Base-by-base conservation (phyloP, 1,140 invertebrate genomes). In the Drosophila rhopaloa region DNA sequence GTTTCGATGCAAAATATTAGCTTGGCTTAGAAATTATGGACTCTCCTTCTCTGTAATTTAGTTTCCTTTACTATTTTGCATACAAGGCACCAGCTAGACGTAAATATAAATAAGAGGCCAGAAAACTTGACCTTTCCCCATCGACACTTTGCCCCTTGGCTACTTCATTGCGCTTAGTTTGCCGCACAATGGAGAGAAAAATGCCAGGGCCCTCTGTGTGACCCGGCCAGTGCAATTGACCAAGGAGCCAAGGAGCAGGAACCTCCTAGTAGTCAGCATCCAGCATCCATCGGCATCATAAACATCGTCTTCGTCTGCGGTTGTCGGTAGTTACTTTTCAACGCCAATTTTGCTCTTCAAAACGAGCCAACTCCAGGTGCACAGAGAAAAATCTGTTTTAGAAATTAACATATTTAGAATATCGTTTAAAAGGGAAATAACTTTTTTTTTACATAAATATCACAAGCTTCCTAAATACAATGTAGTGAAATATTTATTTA, bases 301-400 rank as follows among this genome's bases (percentile, higher is more conserved):
- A 47, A 44, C 32, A 40, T 58, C 48, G 56, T 58, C 53, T 51
- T 54, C 58, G 27, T 68, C 74, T 43, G 70, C 65, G 74, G 56
- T 61, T 77, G 29, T 63, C 78, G 82, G 85, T 83, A 86, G 82
- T 83, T 86, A 86, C 84, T 88, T 86, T 86, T 86, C 79, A 88
- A 88, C 83, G 83, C 83, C 83, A 86, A 86, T 88, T 86, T 86
- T 65, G 63, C 72, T 76, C 84, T 88, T 86, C 83, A 86, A 89
- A 72, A 68, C 63, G 53, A 54, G 65, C 53, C 74, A 56, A 35
- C 61, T 76, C 60, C 56, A 40, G 32, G 13, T 56, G 10, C 68
- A 74, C 37, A 32, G 47, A 14, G 40, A 51, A 14, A 60, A 66
- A 67, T 7, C 6, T 13, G 2, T 8, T 16, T 11, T 27, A 10